A percentile compares a stretch with the other conserved stretches of the same genome.
These are phyloP conservation scores for Conus canariensis DNA, from an alignment of 2,888 invertebrate species.

Conservation along the genomic window DNA sequence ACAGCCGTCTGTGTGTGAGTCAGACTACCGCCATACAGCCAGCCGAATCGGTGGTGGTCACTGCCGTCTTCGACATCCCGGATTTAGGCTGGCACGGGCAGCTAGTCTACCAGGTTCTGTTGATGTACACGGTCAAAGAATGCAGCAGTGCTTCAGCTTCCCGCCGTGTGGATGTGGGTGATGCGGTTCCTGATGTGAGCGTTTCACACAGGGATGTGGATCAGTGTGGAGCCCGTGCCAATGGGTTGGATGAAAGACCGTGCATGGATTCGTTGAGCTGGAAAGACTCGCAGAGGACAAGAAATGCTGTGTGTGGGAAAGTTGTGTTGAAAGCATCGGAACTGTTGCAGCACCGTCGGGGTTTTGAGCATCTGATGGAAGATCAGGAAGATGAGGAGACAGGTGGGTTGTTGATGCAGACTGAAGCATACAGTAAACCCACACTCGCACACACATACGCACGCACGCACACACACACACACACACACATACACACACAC, in stretches of 20 bases:
- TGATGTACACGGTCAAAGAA: neutral
- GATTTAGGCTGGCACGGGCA: slow-evolving; percentile 1
- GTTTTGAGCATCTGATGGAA: neutral
- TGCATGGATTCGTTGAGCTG: neutral
- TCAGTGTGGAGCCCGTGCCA: no score
- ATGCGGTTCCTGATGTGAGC: neutral
- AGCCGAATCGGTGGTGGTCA: neutral
- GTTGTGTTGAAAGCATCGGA: neutral
- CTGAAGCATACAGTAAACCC: no score
- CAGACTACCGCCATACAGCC: slow-evolving; percentile 1
- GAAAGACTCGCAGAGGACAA: neutral
- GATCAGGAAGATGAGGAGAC: neutral
- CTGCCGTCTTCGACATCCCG: neutral
- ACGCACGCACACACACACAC: no score
- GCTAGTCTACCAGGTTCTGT: neutral
- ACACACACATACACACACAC: no score
- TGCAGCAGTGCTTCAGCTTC: neutral
- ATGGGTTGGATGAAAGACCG: neutral
- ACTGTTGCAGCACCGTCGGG: neutral
- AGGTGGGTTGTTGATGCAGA: neutral
- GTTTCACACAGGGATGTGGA: neutral
- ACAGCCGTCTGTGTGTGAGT: neutral
- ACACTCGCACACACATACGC: no score
- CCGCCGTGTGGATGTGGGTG: neutral
- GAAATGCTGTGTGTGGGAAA: neutral